A percentile compares a stretch with the other conserved stretches of the same genome.
These are phyloP conservation scores for Cynodonichthys magdalenae DNA, from an alignment of 2,797 vertebrate genomes.

Conservation along the genomic window DNA sequence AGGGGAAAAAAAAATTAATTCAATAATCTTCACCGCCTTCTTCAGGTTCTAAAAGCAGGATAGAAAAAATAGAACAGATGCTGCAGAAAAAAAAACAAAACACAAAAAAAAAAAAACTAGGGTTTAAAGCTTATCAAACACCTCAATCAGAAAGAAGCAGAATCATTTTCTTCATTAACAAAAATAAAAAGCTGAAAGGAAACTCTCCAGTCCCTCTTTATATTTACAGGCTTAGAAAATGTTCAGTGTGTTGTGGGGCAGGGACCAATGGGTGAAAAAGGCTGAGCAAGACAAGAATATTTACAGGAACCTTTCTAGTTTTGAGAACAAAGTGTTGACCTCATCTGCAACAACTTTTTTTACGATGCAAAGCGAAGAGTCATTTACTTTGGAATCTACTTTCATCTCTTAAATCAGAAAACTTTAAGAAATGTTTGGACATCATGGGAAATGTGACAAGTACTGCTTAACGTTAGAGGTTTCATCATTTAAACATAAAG, in stretches of 20 bases:
- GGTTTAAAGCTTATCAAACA: conserved; percentile 62
- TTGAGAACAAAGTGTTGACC: conserved; percentile 43
- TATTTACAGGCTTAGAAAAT: conserved; percentile 70
- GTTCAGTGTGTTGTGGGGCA: conserved; percentile 59
- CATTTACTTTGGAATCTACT: conserved; percentile 36
- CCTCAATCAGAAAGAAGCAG: conserved; percentile 61
- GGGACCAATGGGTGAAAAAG: conserved; percentile 49
- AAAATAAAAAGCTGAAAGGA: conserved; percentile 60
- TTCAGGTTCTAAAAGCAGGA: conserved; percentile 53
- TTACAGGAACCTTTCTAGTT: conserved; percentile 60
- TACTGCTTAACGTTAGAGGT: too few species aligned
- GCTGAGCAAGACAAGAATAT: conserved; percentile 57
- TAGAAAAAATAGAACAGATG: conserved; percentile 45
- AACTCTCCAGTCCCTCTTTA: conserved; percentile 67
- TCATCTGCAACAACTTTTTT: conserved; percentile 45
- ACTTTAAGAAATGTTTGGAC: conserved; percentile 24
- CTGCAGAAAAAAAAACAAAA: too few species aligned
- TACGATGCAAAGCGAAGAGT: conserved; percentile 36
- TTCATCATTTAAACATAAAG: too few species aligned
- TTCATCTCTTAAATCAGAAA: conserved; percentile 18
- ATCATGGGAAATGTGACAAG: conserved; percentile 20
- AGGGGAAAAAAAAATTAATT: conserved; percentile 28
- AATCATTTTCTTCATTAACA: conserved; percentile 54
- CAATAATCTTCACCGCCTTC: conserved; percentile 59
- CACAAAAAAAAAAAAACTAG: conserved; percentile 46